Evolutionary conservation across 2,797 vertebrate species (phyloP), one percentile per base, ranked within the genome.

Genomic region (Pseudomugil tenellus): DNA sequence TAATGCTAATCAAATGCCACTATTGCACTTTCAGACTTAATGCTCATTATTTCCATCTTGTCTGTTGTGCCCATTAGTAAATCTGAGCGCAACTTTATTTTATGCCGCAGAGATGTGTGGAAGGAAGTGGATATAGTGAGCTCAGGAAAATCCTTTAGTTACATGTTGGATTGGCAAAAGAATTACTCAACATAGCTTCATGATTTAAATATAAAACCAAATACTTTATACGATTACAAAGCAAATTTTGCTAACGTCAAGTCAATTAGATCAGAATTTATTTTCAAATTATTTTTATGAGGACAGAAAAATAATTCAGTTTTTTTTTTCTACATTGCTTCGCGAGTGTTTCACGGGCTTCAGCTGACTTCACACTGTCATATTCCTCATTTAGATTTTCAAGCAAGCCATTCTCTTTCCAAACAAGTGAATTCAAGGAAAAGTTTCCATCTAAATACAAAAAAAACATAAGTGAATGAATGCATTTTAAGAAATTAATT

Each of bases 1-100:
- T 76, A 88, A 87, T 84, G 84, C 81, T 87, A 88, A 90, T 87
- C 83, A 91, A 89, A 89, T 83, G 76, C 54, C 85, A 84, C 81
- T 81, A 81, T 86, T 89, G 80, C 80, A 79, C 77, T 77, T 61
- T 71, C 52, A 77, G 72, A 77, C 67, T 69, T 74, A 83, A 87
- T 81, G 80, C 69, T 84, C 70, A 84, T 87, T 87, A 86, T 89
- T 91, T 87, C 70, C 70, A 21, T 70, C 63, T 52, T 67, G 66
- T 84, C 65, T 64, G 72, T 72, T 77, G 66, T 61, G 72, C 61
- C 69, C 72, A 73, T 70, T 79, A 76, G 35, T 59, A 68, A 43
- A 76, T 79, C 41, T 79, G 41, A 60, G 19, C 23, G 70, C 35
- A 67, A 70, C 58, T 75, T 79, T 61, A 55, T 76, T 76, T 72